Base-by-base conservation (phyloP, 1,140 invertebrate genomes). In the Oncopodura yosiiana region DNA sequence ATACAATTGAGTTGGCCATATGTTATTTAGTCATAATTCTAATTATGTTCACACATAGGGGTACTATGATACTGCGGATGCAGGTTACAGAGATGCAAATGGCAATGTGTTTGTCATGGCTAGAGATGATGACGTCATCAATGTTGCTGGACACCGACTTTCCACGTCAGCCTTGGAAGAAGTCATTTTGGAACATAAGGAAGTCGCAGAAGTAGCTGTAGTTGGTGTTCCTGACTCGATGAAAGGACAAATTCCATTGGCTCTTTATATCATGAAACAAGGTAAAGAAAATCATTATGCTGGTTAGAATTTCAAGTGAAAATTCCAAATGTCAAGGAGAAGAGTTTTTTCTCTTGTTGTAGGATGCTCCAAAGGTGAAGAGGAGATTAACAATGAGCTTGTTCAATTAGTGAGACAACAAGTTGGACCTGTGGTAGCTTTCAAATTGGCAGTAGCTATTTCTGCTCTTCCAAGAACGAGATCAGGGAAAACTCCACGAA, bases 51-150 rank as follows among this genome's bases (percentile, higher is more conserved):
- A n/a, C n/a, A 34, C 26, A 18, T 53, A 93, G 88, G 90, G 89
- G n/a, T 94, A 83, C 68, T 95, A 95, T 64, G 89, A 94, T 65
- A 94, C 91, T 4, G 92, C 93, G 84, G 92, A 96, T 67, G 87
- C 88, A 1, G 92, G 91, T 0, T 88, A 83, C 66, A 76, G 80
- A 30, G 88, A 93, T 65, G 78, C 84, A 46, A 80, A 83, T 56
- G 89, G 88, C 3, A 87, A 89, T 52, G 75, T 95, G 1, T 87
- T 84, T 66, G 86, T 95, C 0, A 87, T 88, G 27, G 84, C 90
- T 0, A 74, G 92, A 21, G 87, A 87, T 50, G 92, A 96, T 72
- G 92, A 96, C 69, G 82, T 96, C n/a, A 94, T 96, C 50, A 95
- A 95, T 67, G 90, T 95, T 1, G 86, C 92, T 2, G 91, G 92